A percentile compares a stretch with the other conserved stretches of the same genome.
phyloP scores from a whole-genome alignment of 2,797 vertebrate genomes.

The Micropoecilia bifurca region DNA sequence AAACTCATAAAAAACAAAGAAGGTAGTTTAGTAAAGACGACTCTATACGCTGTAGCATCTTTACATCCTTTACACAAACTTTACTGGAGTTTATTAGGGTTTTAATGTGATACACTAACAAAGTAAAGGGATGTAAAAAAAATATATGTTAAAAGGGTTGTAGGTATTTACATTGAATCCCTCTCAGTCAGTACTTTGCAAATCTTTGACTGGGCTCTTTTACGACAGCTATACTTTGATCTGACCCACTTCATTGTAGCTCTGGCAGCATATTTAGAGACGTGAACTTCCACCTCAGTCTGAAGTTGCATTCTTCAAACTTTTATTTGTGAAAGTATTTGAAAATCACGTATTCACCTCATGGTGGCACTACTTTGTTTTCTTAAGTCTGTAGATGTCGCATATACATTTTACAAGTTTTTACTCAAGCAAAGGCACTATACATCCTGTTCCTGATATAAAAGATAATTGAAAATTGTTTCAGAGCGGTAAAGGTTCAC shows the following conservation, averaged over 20 bases:
- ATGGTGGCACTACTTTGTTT: too few relatives aligned
- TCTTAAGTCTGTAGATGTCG: not conserved
- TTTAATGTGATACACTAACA: not conserved
- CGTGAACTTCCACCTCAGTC: not conserved
- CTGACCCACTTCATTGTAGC: not conserved
- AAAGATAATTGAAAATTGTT: conserved; percentile 34
- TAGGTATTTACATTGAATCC: not conserved
- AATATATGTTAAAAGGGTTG: not conserved
- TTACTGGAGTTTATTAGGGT: not conserved
- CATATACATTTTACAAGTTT: not conserved
- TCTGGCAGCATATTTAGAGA: not conserved
- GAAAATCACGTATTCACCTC: not conserved
- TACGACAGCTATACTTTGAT: not conserved
- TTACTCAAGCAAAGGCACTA: not conserved
- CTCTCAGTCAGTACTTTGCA: not conserved
- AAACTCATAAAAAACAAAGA: conserved; percentile 25
- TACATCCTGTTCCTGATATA: not conserved
- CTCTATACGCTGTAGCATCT: not conserved
- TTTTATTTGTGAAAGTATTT: not conserved
- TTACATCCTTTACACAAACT: not conserved
- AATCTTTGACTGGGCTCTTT: not conserved
- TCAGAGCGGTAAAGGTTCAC: conserved; percentile 44
- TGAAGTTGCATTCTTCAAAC: not conserved
- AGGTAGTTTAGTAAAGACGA: conserved; percentile 29
- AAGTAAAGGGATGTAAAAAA: not conserved